These are phyloP conservation scores for Drosophila insularis DNA, from an alignment of 1,140 invertebrate species.

Conservation along the genomic window DNA sequence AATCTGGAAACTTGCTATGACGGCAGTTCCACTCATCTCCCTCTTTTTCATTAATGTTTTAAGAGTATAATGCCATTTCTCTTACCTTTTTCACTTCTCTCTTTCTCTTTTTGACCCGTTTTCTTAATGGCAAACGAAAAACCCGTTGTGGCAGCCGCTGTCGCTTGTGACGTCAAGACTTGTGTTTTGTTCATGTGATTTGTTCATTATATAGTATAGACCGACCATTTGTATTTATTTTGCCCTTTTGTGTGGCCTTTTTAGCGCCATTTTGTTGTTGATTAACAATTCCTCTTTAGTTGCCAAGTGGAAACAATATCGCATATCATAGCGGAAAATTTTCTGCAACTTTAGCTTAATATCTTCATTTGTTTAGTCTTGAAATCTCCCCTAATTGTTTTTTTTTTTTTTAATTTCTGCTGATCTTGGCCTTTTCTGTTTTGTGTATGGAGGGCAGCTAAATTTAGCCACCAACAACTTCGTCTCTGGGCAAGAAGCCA, in stretches of 20 bases:
- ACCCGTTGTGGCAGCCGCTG: neutral
- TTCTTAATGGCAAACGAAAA: constrained; percentile 32
- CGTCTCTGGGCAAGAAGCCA: neutral
- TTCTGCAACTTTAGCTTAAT: constrained; percentile 13
- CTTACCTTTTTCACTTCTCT: constrained; percentile 24
- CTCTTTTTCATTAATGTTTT: constrained; percentile 14
- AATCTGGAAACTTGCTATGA: neutral
- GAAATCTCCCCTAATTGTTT: constrained; percentile 1
- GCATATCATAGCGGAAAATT: constrained; percentile 3
- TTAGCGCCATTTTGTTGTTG: constrained; percentile 53
- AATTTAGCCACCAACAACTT: constrained; percentile 19
- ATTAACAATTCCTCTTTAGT: constrained; percentile 11
- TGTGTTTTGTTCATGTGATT: constrained; percentile 46
- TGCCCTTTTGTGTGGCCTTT: constrained; percentile 52
- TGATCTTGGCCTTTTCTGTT: constrained; percentile 16
- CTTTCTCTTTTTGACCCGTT: constrained; percentile 32
- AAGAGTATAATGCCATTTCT: constrained; percentile 28
- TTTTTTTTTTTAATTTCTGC: neutral
- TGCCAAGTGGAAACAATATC: neutral
- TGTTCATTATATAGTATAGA: neutral
- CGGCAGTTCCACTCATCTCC: neutral
- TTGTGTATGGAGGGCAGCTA: constrained; percentile 7
- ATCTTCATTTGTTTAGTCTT: constrained; percentile 21
- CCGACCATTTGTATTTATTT: constrained; percentile 39
- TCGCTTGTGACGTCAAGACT: constrained; percentile 49